Conservation (phyloP, 2,113 vertebrate species). For the Saccopteryx leptura region DNA sequence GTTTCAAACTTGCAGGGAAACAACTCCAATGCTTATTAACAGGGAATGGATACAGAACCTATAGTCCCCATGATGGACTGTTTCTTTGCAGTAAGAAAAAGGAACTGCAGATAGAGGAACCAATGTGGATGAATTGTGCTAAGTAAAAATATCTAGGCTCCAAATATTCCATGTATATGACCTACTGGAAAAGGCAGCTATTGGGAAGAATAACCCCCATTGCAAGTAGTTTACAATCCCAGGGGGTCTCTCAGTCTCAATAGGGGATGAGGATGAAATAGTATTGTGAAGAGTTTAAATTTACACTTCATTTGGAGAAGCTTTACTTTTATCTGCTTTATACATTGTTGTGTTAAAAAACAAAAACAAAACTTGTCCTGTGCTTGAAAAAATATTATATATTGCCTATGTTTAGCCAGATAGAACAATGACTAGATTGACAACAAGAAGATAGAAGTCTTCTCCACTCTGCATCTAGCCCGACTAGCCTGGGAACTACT, state of each 20-base stretch:
- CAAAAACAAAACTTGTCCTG: neutral
- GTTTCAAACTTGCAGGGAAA: neutral
- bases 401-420: neutral
- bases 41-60: neutral
- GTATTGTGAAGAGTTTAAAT: neutral
- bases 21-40: neutral
- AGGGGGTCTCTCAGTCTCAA: neutral
- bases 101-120: no score
- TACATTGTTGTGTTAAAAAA: neutral
- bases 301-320: neutral
- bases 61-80: no score
- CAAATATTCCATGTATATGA: neutral
- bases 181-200: neutral
- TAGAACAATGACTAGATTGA: neutral
- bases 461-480: neutral
- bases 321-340: neutral
- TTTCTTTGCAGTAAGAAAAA: neutral
- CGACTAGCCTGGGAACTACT: neutral
- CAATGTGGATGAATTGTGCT: neutral
- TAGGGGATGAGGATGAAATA: neutral
- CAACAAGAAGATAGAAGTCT: neutral
- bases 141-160: neutral
- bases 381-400: neutral
- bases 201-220: neutral
- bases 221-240: neutral